Conservation (phyloP, 2,888 invertebrate species). For the Orthonevra nobilis region DNA sequence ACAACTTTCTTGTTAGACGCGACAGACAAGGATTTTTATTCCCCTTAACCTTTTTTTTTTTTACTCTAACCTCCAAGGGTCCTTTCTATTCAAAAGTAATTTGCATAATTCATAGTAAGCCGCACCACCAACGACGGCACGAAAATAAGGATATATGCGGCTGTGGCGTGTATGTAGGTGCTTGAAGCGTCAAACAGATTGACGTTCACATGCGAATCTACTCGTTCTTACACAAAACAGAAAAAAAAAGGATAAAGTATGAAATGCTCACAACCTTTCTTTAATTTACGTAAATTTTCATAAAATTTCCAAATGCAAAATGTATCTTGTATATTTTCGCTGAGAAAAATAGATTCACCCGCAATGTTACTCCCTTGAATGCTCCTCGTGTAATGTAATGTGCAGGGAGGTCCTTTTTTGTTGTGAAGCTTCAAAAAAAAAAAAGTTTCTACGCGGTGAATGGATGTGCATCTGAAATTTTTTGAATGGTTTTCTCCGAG, state of each 20-base stretch:
- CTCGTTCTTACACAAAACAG: too few species aligned
- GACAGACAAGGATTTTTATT: constrained; percentile 42
- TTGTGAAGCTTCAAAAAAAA: too few species aligned
- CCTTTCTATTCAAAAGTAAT: constrained; percentile 61
- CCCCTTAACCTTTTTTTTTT: constrained; percentile 27
- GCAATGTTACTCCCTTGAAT: constrained; percentile 5
- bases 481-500: too few species aligned
- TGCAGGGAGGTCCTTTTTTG: too few species aligned
- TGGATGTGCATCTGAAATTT: too few species aligned
- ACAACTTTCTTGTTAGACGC: constrained; percentile 37
- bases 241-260: constrained; percentile 4
- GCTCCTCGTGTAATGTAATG: too few species aligned
- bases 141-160: constrained; percentile 14
- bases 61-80: constrained; percentile 11
- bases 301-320: too few species aligned
- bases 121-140: constrained; percentile 5
- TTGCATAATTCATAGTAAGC: constrained; percentile 66
- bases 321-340: neutral
- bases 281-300: constrained; percentile 43
- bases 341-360: neutral
- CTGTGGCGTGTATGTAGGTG: constrained; percentile 11
- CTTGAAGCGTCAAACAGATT: constrained; percentile 32
- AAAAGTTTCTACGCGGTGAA: too few species aligned
- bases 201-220: constrained; percentile 2
- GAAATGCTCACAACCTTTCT: constrained; percentile 32